Percentiles rank a stretch among this genome's conserved stretches.
Conservation (phyloP, 2,113 vertebrate genomes). For the Poeciliopsis turrubarensis region DNA sequence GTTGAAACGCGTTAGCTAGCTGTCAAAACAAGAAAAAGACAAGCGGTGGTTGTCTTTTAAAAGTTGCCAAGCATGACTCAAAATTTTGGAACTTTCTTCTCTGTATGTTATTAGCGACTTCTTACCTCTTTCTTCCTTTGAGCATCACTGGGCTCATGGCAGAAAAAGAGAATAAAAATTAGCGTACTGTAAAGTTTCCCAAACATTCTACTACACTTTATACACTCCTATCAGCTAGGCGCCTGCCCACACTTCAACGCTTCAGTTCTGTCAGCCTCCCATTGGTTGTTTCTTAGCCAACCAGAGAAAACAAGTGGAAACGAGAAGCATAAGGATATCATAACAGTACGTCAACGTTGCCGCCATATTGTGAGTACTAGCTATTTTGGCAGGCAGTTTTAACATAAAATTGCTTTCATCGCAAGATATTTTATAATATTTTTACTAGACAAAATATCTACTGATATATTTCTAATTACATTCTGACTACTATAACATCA, state of each 20-base stretch:
- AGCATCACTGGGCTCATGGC: conserved; percentile 51
- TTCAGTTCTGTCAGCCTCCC: conserved; percentile 57
- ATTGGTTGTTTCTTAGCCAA: conserved; percentile 62
- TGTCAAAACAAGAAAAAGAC: neutral
- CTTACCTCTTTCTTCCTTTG: conserved; percentile 88
- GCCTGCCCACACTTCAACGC: neutral
- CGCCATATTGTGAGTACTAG: too few species aligned
- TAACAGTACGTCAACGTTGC: neutral
- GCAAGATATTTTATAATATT: too few species aligned
- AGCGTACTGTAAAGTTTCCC: conserved; percentile 62
- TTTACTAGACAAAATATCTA: too few species aligned
- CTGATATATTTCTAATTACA: too few species aligned
- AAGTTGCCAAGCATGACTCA: neutral
- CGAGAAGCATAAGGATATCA: neutral
- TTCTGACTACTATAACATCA: too few species aligned
- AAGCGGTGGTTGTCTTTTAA: neutral
- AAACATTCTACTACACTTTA: conserved; percentile 57
- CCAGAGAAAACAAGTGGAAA: neutral
- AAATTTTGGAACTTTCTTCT: neutral
- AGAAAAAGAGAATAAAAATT: conserved; percentile 46
- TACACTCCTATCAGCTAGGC: neutral
- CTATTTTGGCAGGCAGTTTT: too few species aligned
- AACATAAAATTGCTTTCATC: too few species aligned
- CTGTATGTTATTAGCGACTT: neutral
- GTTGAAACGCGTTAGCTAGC: neutral